Evolutionary conservation across 2,888 invertebrate genomes (phyloP), one percentile per base, ranked within the genome.

Genomic region (Cosmopolites sordidus): DNA sequence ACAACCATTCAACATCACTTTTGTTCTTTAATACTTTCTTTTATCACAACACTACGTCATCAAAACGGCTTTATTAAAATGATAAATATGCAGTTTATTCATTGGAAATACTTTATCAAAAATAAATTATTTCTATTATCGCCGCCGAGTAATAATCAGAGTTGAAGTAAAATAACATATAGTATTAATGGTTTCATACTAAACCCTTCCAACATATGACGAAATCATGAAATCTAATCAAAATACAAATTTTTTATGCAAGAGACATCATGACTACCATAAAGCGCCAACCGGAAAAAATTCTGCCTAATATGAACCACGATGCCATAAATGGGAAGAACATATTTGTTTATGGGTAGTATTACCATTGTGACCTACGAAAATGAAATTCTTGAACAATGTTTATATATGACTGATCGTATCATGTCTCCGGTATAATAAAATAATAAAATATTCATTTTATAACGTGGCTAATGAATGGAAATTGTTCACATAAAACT

Each of bases 1-100:
- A 83, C 83, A 77, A 84, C 84, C 84, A 84, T 84, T 73, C 73
- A 72, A 73, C 71, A 73, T 72, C 48, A 58, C 58, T 50, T 54
- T 51, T 30, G 48, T 54, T 43, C 46, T 52, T 48, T 39, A 43
- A 18, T 27, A 37, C 18, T 14, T 33, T 16, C 44, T 8, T 30
- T 45, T n/a, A 8, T 22, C 22, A 22, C 22, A 22, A 22, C 8
- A 22, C 8, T 22, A 22, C 22, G 3, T 22, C 3, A 5, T 22
- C 8, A 22, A 5, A 22, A 22, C 4, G 22, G n/a, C n/a, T n/a
- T n/a, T n/a, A n/a, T n/a, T n/a, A n/a, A n/a, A n/a, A n/a, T n/a
- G n/a, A n/a, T n/a, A n/a, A n/a, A n/a, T n/a, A n/a, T n/a, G n/a
- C n/a, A n/a, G n/a, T n/a, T n/a, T n/a, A n/a, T n/a, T n/a, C n/a